A percentile compares a stretch with the other conserved stretches of the same genome.
Evolutionary conservation across 2,888 invertebrate species (phyloP).

Genomic region (Limenitis camilla): DNA sequence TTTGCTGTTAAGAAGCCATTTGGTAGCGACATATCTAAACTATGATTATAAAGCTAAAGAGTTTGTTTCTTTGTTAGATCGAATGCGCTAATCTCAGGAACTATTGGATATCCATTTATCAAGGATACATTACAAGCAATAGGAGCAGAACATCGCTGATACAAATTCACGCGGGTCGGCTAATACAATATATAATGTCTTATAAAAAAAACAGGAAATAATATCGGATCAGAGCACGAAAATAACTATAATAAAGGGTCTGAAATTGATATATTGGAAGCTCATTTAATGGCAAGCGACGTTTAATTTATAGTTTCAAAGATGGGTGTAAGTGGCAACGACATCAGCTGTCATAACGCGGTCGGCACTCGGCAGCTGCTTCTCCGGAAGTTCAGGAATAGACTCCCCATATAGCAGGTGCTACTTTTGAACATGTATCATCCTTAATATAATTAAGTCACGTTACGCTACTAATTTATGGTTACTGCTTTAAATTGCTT

Average conservation of each 20-base stretch:
- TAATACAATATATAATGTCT: neutral
- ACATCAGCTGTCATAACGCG: conserved; percentile 56
- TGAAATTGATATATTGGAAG: conserved; percentile 28
- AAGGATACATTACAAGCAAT: no score
- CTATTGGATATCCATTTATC: no score
- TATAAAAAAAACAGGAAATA: neutral
- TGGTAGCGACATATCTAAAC: no score
- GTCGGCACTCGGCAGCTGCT: conserved; percentile 59
- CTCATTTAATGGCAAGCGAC: conserved; percentile 38
- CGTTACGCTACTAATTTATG: conserved; percentile 3
- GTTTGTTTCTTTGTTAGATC: no score
- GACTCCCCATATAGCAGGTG: conserved; percentile 19
- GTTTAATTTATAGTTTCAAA: conserved; percentile 55
- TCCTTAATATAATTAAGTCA: conserved; percentile 15
- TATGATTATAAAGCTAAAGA: no score
- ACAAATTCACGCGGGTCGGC: no score
- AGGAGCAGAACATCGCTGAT: no score
- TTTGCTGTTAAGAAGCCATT: no score
- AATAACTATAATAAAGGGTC: conserved; percentile 4
- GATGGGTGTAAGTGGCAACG: conserved; percentile 52
- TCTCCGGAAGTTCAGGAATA: conserved; percentile 68
- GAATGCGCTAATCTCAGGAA: no score
- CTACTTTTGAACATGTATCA: conserved; percentile 16
- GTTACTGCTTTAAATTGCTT: neutral
- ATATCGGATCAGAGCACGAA: neutral